Evolutionary conservation across 2,113 vertebrate genomes (phyloP), one percentile per base, ranked within the genome.

Genomic region (Ovibos moschatus): DNA sequence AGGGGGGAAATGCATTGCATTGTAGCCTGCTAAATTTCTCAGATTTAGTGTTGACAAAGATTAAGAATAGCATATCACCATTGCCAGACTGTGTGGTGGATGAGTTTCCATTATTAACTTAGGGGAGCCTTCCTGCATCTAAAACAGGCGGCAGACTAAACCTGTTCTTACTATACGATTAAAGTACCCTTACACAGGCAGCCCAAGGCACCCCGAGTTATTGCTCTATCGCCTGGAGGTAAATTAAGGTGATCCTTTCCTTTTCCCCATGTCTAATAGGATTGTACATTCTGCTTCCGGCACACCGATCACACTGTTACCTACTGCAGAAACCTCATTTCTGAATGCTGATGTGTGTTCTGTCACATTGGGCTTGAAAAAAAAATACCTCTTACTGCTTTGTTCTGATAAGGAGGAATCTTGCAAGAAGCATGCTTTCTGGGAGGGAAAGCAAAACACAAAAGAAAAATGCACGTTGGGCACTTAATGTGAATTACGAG

Each of bases 101-200:
- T 98, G 98, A 98, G 98, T 98, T 98, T 98, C 97, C 98, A 97
- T 98, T 98, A 98, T 98, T 98, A 99, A 98, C 96, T 97, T 93
- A 96, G 98, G 83, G 97, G 89, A 98, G 96, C 12, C 97, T 97
- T 97, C 95, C 91, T 95, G 97, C 96, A 98, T 98, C 94, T 96
- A 28, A 97, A 98, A 89, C n/a, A 97, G 91, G 92, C 87, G 94
- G 36, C 64, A 90, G 62, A 96, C 96, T 58, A 98, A 98, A 98
- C 98, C 94, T 89, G 51, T 87, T 93, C 98, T 97, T 96, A 98
- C 82, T 97, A 7, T 96, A 85, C 95, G 98, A 98, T 97, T 98
- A 97, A 98, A 98, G 91, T 83, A 57, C 90, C 96, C 94, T 94
- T 98, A 98, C 76, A 97, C 83, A 94, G 87, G 96, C 88, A 98